Percentiles rank a stretch among this genome's conserved stretches.
These are phyloP conservation scores for Sitodiplosis mosellana DNA, from an alignment of 1,140 invertebrate genomes.

Conservation along the genomic window DNA sequence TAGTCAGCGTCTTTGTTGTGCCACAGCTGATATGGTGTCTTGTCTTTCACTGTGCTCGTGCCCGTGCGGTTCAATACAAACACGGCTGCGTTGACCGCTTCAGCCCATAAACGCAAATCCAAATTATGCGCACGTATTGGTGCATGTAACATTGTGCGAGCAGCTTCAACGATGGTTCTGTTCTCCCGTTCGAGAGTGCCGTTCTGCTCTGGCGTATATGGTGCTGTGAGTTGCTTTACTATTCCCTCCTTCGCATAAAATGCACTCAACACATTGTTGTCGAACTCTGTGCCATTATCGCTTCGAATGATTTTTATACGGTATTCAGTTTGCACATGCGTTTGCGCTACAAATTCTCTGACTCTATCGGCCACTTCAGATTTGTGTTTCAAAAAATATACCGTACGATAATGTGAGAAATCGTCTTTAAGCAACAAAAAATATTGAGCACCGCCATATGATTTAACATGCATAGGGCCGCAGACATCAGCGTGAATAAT, in stretches of 20 bases:
- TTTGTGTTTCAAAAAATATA: slow-evolving; percentile 26
- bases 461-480: slow-evolving; percentile 24
- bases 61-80: slow-evolving; percentile 17
- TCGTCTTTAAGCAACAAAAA: slow-evolving; percentile 26
- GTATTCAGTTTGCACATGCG: slow-evolving; percentile 16
- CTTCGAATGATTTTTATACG: slow-evolving; percentile 19
- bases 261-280: slow-evolving; percentile 18
- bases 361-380: slow-evolving; percentile 17
- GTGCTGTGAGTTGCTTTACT: slow-evolving; percentile 17
- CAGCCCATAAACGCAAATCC: slow-evolving; percentile 20
- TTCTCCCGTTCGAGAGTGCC: slow-evolving; percentile 14
- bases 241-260: slow-evolving; percentile 14
- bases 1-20: slow-evolving; percentile 8
- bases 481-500: slow-evolving; percentile 26
- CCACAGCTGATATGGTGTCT: slow-evolving; percentile 11
- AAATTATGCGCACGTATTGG: too few species aligned
- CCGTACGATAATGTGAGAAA: slow-evolving; percentile 16
- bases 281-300: slow-evolving; percentile 27
- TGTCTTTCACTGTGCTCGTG: too few species aligned
- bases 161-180: slow-evolving; percentile 8
- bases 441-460: slow-evolving; percentile 16
- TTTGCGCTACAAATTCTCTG: slow-evolving; percentile 18
- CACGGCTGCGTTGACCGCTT: slow-evolving; percentile 21
- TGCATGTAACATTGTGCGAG: slow-evolving; percentile 12
- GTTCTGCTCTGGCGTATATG: slow-evolving; percentile 30